Percentiles rank a stretch among this genome's conserved stretches.
These are phyloP conservation scores for Rhinella marina DNA, from an alignment of 2,797 vertebrate genomes.

Conservation along the genomic window DNA sequence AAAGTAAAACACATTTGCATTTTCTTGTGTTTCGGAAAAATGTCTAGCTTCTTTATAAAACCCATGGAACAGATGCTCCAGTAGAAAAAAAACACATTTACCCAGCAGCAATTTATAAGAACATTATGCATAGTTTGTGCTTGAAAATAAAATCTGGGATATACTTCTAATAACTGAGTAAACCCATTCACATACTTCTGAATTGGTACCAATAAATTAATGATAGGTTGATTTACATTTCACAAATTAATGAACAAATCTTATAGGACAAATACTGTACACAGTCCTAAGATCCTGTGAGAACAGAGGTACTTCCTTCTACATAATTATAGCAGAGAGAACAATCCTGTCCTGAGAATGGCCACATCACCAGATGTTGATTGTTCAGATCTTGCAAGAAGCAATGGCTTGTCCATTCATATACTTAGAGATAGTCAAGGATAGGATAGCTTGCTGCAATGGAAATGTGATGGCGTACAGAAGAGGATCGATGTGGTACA, in stretches of 20 bases:
- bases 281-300: background rate
- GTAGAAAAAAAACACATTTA: constrained; percentile 49
- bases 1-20: constrained; percentile 19
- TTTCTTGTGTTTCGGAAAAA: background rate
- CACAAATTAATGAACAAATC: background rate
- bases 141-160: constrained; percentile 45
- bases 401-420: background rate
- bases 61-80: constrained; percentile 58
- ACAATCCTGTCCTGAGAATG: background rate
- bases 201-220: constrained; percentile 4
- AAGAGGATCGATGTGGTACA: background rate
- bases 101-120: constrained; percentile 52
- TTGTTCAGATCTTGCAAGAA: background rate
- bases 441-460: background rate
- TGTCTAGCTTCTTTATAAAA: constrained; percentile 58
- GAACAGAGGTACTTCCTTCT: background rate
- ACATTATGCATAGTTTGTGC: constrained; percentile 47
- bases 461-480: background rate
- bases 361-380: background rate
- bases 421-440: background rate
- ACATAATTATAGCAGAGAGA: background rate
- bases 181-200: background rate
- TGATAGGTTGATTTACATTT: background rate
- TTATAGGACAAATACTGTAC: background rate
- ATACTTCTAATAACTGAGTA: constrained; percentile 37